Conservation (phyloP, 2,797 vertebrate species). For the Acrocephalus scirpaceus region DNA sequence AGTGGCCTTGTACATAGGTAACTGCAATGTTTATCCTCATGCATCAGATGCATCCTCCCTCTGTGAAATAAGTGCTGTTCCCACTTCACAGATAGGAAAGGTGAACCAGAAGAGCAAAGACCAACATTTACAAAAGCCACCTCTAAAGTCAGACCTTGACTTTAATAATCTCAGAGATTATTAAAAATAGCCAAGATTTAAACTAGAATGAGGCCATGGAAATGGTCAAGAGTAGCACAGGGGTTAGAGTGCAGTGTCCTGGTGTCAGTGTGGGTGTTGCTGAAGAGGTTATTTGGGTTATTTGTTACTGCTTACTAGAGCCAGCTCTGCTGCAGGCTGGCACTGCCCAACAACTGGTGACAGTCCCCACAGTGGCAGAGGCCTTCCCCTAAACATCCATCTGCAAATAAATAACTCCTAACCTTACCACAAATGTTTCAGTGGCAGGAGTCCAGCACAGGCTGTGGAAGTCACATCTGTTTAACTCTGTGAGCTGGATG, state of each 20-base stretch:
- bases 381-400: neutral
- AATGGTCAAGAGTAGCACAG: neutral
- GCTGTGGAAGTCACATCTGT: neutral
- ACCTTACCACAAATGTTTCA: neutral
- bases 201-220: neutral
- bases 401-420: neutral
- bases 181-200: neutral
- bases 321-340: neutral
- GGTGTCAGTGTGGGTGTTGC: neutral
- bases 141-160: neutral
- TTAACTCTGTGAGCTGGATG: neutral
- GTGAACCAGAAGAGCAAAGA: neutral
- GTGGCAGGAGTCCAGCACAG: neutral
- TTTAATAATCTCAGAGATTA: neutral
- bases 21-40: neutral
- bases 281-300: neutral
- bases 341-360: neutral
- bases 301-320: neutral
- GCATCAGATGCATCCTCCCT: neutral
- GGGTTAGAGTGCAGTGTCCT: neutral
- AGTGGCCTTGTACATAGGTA: accelerated
- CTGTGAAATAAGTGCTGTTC: neutral
- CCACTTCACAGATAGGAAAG: neutral
- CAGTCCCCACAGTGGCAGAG: neutral
- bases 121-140: neutral